phyloP scores from a whole-genome alignment of 2,888 invertebrate genomes.

The Heliconius ismenius region DNA sequence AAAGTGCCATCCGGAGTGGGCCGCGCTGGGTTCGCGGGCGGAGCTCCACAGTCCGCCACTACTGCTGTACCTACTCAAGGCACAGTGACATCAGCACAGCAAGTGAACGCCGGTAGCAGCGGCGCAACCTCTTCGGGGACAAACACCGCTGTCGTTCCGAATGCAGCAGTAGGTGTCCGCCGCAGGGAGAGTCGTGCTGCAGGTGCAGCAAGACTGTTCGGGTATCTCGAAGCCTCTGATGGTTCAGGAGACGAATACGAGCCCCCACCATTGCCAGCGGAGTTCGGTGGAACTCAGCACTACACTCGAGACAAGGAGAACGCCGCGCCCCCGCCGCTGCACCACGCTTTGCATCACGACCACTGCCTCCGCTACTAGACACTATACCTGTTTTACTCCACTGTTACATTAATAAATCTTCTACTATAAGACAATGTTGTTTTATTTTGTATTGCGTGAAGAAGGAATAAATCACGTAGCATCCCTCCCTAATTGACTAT shows the following conservation, averaged over 20 bases:
- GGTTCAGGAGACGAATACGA: constrained; percentile 70
- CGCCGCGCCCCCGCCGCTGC: constrained; percentile 67
- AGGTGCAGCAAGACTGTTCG: constrained; percentile 80
- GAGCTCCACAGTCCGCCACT: constrained; percentile 23
- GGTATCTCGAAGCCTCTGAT: constrained; percentile 85
- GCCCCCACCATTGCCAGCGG: constrained; percentile 55
- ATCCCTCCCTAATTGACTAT: too few relatives aligned
- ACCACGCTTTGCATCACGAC: constrained; percentile 70
- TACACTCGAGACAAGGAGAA: constrained; percentile 71
- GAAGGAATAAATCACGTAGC: neutral
- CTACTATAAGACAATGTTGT: constrained; percentile 25
- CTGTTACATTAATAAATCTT: constrained; percentile 31
- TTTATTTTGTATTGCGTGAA: constrained; percentile 29
- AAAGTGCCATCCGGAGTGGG: constrained; percentile 78
- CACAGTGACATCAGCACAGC: constrained; percentile 23
- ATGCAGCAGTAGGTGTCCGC: constrained; percentile 42
- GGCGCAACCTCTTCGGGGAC: constrained; percentile 44
- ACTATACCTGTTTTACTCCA: constrained; percentile 25
- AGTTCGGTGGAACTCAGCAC: constrained; percentile 53
- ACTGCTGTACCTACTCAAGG: constrained; percentile 41
- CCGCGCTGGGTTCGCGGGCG: constrained; percentile 46
- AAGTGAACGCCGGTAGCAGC: constrained; percentile 43
- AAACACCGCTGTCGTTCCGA: constrained; percentile 70
- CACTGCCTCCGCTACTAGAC: constrained; percentile 74
- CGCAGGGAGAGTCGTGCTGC: constrained; percentile 48